Evolutionary conservation across 1,140 invertebrate species (phyloP).

Genomic region (Pseudomyrmex gracilis): DNA sequence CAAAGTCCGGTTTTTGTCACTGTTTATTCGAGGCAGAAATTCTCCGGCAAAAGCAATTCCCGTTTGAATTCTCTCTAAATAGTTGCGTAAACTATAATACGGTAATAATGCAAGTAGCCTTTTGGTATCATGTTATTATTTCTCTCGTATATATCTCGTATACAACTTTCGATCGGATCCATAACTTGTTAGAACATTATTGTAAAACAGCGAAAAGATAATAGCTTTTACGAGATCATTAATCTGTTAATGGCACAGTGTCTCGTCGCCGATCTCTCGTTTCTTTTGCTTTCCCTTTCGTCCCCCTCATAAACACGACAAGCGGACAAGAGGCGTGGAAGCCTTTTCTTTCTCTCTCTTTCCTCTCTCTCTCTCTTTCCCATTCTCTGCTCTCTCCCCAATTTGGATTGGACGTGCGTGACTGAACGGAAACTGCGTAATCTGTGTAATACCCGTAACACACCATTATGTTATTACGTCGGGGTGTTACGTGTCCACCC

Average conservation of each 20-base stretch:
- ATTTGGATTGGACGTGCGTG: conserved; percentile 76
- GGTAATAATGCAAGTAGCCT: conserved; percentile 39
- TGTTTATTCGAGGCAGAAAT: conserved; percentile 1
- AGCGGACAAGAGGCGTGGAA: conserved; percentile 48
- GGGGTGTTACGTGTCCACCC: conserved; percentile 68
- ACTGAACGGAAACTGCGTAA: conserved; percentile 78
- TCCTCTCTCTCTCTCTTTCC: neutral
- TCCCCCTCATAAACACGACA: conserved; percentile 55
- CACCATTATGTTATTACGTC: conserved; percentile 78
- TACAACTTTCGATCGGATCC: no score
- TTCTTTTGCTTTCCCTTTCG: conserved; percentile 34
- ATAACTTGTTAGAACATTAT: no score
- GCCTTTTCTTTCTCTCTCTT: neutral
- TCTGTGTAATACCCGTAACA: conserved; percentile 77
- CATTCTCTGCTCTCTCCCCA: conserved; percentile 49
- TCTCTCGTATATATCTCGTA: neutral
- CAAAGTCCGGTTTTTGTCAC: conserved; percentile 17
- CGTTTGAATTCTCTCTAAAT: neutral
- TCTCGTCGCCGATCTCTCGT: conserved; percentile 29
- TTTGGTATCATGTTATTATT: conserved; percentile 30
- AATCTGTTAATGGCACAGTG: conserved; percentile 77
- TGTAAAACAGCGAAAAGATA: conserved; percentile 18
- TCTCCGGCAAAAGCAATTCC: conserved; percentile 38
- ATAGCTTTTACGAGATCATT: conserved; percentile 76
- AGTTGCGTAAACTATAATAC: conserved; percentile 26